Evolutionary conservation across 2,797 vertebrate species (phyloP), one percentile per base, ranked within the genome.

Genomic region (Sparidentex hasta): DNA sequence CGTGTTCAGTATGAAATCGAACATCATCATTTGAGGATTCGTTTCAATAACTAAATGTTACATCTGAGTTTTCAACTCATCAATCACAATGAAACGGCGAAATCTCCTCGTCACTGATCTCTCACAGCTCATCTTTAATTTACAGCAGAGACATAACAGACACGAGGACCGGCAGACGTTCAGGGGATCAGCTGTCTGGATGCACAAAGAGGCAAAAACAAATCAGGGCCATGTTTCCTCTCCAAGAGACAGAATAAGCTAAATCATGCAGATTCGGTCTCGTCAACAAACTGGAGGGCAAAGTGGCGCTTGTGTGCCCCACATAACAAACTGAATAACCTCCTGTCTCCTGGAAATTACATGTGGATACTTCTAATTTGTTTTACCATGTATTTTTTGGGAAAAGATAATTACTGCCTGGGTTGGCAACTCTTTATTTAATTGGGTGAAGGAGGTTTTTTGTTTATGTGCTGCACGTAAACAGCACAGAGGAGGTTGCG

Each of bases 151-250:
- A 38, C 57, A 64, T n/a, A 66, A 78, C 13, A 18, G 52, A 58
- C 9, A 18, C 5, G 16, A 25, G 21, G 74, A 74, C 17, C 3
- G 69, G 7, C 47, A 25, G 67, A 71, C 78, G 41, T 21, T 68
- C 13, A 58, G 55, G 44, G 78, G 80, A 89, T 91, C 88, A 86
- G 86, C 85, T 87, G 90, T 79, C 55, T 73, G 71, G 20, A 67
- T 63, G 56, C 70, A 78, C 67, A 80, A 50, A 52, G 3, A 59
- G 46, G 69, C 65, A 59, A 46, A 81, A 87, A 69, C 74, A 77
- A 78, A 84, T 81, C 44, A 51, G 18, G 55, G 63, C 74, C 76
- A 58, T 7, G 50, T 85, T 84, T 83, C 67, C 74, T 69, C 77
- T 87, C 78, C 71, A 69, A 33, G 38, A 73, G 64, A 58, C 81